A percentile compares a stretch with the other conserved stretches of the same genome.
These are phyloP conservation scores for Dascyllus trimaculatus DNA, from an alignment of 2,113 vertebrate species.

Conservation along the genomic window DNA sequence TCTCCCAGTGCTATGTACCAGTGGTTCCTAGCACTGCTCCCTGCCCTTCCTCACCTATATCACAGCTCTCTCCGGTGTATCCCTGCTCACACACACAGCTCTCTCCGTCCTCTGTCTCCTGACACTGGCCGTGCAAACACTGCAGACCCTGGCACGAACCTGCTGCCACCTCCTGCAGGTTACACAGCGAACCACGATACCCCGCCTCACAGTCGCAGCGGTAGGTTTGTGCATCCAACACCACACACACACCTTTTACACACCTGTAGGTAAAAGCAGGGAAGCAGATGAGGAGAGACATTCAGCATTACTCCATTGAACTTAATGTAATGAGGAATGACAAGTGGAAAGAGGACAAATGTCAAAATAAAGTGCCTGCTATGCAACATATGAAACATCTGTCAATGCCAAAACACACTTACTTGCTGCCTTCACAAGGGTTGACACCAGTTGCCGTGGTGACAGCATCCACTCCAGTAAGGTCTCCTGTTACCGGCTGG, in stretches of 20 bases:
- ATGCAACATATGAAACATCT: not conserved
- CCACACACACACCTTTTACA: constrained; percentile 89
- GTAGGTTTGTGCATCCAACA: constrained; percentile 90
- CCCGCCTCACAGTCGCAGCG: constrained; percentile 92
- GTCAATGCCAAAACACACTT: constrained; percentile 44
- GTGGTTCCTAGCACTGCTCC: not conserved
- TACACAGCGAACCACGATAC: constrained; percentile 91
- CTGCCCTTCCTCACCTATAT: constrained; percentile 86
- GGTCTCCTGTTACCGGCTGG: constrained; percentile 78
- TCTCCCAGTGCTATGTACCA: too few relatives aligned
- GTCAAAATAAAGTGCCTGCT: not conserved
- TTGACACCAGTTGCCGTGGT: constrained; percentile 53
- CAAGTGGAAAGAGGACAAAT: not conserved
- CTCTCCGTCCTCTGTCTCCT: constrained; percentile 84
- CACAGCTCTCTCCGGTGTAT: constrained; percentile 89
- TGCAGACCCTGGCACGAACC: constrained; percentile 83
- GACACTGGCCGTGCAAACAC: constrained; percentile 90
- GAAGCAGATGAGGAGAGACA: not conserved
- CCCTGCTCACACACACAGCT: constrained; percentile 90
- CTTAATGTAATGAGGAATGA: not conserved
- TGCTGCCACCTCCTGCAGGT: constrained; percentile 84
- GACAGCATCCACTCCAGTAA: constrained; percentile 43
- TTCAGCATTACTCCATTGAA: not conserved
- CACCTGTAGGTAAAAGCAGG: constrained; percentile 84
- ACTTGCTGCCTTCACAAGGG: constrained; percentile 94